These are phyloP conservation scores for Pterocles gutturalis DNA, from an alignment of 2,113 vertebrate genomes.

Conservation along the genomic window DNA sequence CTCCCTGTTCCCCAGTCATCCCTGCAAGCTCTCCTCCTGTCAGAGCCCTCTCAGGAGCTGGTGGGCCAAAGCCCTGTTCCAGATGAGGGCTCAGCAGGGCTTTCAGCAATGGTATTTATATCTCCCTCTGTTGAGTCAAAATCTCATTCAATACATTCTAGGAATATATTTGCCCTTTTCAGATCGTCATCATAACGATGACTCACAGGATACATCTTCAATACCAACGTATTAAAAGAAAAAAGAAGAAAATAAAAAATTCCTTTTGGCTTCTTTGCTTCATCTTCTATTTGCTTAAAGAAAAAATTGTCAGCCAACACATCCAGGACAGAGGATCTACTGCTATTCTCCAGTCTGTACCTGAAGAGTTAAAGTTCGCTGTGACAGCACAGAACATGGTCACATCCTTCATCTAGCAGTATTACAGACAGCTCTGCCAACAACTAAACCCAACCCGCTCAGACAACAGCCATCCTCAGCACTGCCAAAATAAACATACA, in stretches of 20 bases:
- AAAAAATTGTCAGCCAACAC: neutral
- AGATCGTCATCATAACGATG: neutral
- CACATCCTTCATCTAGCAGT: neutral
- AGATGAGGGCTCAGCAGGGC: neutral
- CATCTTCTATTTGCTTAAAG: neutral
- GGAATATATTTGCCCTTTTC: constrained; percentile 47
- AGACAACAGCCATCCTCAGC: neutral
- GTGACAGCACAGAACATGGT: rapidly evolving
- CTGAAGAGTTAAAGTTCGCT: neutral
- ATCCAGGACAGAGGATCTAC: neutral
- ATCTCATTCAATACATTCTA: neutral
- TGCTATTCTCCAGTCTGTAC: neutral
- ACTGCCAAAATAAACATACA: rapidly evolving
- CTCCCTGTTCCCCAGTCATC: neutral
- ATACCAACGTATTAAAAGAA: neutral
- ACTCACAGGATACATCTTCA: constrained; percentile 17
- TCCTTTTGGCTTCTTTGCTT: neutral
- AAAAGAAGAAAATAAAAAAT: neutral
- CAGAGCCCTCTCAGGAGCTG: neutral
- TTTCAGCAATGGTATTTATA: neutral
- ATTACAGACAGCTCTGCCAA: neutral
- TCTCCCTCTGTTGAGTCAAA: neutral
- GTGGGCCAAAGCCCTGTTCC: neutral
- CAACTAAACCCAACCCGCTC: neutral
- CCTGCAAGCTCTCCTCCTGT: neutral